Evolutionary conservation across 2,888 invertebrate genomes (phyloP).

Genomic region (Gnatocerus cornutus): DNA sequence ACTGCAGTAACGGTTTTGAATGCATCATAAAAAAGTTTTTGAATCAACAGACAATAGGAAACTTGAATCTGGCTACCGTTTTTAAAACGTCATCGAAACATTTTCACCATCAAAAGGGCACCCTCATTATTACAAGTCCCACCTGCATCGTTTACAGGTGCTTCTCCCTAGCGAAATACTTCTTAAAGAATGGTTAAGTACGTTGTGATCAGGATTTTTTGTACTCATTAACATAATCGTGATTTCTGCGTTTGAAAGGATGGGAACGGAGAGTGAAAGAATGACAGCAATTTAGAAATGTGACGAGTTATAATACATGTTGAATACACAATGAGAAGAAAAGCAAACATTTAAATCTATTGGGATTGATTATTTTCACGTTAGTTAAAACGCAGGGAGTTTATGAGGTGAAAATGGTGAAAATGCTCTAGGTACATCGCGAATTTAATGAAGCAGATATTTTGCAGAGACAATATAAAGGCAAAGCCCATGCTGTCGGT

Average conservation of each 20-base stretch:
- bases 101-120: slow-evolving; percentile 42
- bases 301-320: neutral
- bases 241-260: neutral
- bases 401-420: slow-evolving; percentile 29
- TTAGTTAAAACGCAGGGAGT: slow-evolving; percentile 11
- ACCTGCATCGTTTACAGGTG: slow-evolving; percentile 47
- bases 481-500: slow-evolving; percentile 47
- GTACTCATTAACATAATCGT: slow-evolving; percentile 2
- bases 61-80: slow-evolving; percentile 44
- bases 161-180: slow-evolving; percentile 27
- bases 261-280: neutral
- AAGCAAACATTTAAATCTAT: no score
- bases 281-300: neutral
- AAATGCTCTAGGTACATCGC: slow-evolving; percentile 37
- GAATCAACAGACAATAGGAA: slow-evolving; percentile 40
- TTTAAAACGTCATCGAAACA: slow-evolving; percentile 36
- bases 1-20: slow-evolving; percentile 61
- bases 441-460: slow-evolving; percentile 45
- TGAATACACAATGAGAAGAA: no score
- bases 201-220: slow-evolving; percentile 7
- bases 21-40: slow-evolving; percentile 64
- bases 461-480: slow-evolving; percentile 43
- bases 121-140: slow-evolving; percentile 42
- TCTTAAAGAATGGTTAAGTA: slow-evolving; percentile 3
- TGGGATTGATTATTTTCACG: no score